Base-by-base conservation (phyloP, 2,113 vertebrate genomes). In the Grantiella picta region DNA sequence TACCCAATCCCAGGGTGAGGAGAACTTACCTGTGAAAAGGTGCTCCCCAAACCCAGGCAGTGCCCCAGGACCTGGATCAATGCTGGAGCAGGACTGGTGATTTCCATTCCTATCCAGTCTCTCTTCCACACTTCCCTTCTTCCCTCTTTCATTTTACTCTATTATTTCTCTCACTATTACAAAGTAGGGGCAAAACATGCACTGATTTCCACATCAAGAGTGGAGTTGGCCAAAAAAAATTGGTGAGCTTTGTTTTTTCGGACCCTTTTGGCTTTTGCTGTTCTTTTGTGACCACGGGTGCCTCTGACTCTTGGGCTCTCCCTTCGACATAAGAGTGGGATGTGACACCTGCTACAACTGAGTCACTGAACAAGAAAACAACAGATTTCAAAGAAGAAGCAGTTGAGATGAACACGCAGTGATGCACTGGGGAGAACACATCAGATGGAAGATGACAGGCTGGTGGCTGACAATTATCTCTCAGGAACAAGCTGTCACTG, bases 141-240 rank as follows among this genome's bases (percentile, higher is more conserved):
- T 29, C n/a, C n/a, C 61, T 53, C 53, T n/a, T 52, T 18, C 9
- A 18, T 25, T 27, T 53, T 2, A 7, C 28, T n/a, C 36, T 60
- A 81, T 21, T 17, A 12, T 89, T 82, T 47, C 61, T 60, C 53
- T 60, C 69, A 29, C 36, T 14, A 0, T 50, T 15, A 60, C n/a
- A 22, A 53, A 3, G 7, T 1, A 13, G 28, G 33, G 28, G 27
- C 5, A 25, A 28, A 66, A 7, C 23, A 2, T 1, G 17, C 0
- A 0, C 10, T 0, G 0, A 12, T 60, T 52, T 29, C 45, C 69
- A 38, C 4, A 0, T 27, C 4, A 2, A 2, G 23, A 1, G 12
- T 24, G 68, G 45, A 68, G 45, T 0, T 47, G 61, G 45, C 28
- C 53, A 35, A 4, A 40, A 29, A n/a, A n/a, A 45, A 23, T 12